Conservation (phyloP, 2,113 vertebrate species). For the Ornithorhynchus anatinus region DNA sequence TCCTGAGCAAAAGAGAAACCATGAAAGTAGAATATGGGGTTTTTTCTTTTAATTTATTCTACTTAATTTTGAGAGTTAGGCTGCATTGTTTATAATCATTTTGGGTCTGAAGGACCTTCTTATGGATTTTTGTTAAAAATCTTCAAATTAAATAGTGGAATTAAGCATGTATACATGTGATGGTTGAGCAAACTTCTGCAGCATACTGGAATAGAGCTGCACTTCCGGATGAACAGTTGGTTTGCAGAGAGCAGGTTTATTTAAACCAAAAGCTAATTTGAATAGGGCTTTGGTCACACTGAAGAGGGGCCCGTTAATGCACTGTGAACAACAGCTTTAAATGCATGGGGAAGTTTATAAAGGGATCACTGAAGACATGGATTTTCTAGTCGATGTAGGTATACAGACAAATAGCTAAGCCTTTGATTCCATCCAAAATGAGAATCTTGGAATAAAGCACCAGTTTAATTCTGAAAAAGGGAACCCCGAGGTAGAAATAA, state of each 20-base stretch:
- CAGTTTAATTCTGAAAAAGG: conserved; percentile 53
- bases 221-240: conserved; percentile 23
- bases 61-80: neutral
- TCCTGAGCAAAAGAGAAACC: neutral
- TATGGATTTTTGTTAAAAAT: neutral
- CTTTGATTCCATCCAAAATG: conserved; percentile 4
- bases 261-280: conserved; percentile 37
- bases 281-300: conserved; percentile 38
- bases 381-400: conserved; percentile 4
- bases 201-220: conserved; percentile 4
- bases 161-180: neutral
- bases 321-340: neutral
- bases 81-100: neutral
- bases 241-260: conserved; percentile 34
- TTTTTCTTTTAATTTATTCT: neutral
- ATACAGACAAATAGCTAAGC: neutral
- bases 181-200: conserved; percentile 21
- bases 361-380: conserved; percentile 3
- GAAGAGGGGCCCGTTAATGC: conserved; percentile 6
- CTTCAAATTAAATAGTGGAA: conserved; percentile 13
- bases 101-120: neutral
- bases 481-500: conserved; percentile 61
- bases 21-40: neutral
- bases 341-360: neutral
- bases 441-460: conserved; percentile 45